A percentile compares a stretch with the other conserved stretches of the same genome.
These are phyloP conservation scores for Myoxocephalus aenaeus DNA, from an alignment of 2,797 vertebrate species.

Conservation along the genomic window DNA sequence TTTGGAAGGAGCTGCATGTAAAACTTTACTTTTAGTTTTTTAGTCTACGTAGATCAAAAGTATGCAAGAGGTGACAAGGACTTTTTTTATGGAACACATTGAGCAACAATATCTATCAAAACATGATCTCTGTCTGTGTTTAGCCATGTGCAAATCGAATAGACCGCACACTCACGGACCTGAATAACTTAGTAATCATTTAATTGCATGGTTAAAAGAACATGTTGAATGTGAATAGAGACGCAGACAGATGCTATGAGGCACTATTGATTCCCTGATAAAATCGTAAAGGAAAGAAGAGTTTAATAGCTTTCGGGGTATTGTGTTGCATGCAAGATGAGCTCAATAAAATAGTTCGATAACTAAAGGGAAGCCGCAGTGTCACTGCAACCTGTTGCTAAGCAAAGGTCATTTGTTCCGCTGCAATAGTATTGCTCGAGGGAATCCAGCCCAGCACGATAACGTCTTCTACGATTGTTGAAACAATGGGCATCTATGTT, in stretches of 20 bases:
- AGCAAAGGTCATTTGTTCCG: conserved; percentile 36
- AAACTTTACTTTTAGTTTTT: too few species aligned
- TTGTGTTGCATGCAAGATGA: conserved; percentile 36
- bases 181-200: conserved; percentile 33
- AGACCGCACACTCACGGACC: conserved; percentile 17
- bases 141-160: conserved; percentile 12
- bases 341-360: conserved; percentile 52
- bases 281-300: conserved; percentile 43
- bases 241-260: conserved; percentile 38
- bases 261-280: conserved; percentile 45
- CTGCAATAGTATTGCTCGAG: neutral
- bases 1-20: neutral
- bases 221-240: conserved; percentile 36
- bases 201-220: conserved; percentile 44
- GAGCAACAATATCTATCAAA: conserved; percentile 5
- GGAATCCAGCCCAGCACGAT: neutral
- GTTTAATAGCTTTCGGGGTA: conserved; percentile 31
- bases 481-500: neutral
- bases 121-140: neutral
- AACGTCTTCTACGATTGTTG: neutral
- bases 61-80: neutral
- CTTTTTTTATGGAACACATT: neutral
- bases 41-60: neutral
- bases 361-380: conserved; percentile 38
- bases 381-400: conserved; percentile 25